Evolutionary conservation across 2,888 invertebrate species (phyloP).

Genomic region (Digitonthophagus gazella): DNA sequence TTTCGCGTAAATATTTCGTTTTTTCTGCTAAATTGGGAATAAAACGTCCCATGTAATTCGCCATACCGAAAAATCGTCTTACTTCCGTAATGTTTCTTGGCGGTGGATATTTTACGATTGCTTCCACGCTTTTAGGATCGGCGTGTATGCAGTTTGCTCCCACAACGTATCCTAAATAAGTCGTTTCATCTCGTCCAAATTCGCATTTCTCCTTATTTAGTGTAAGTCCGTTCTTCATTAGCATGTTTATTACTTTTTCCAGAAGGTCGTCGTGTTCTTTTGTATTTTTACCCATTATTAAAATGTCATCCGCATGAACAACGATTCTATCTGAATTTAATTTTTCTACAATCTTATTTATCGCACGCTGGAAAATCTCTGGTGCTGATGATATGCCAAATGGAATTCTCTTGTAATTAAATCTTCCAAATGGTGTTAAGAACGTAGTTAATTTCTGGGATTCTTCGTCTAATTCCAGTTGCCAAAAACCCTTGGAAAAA

Average conservation of each 20-base stretch:
- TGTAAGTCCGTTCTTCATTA: slow-evolving; percentile 3
- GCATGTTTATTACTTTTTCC: not conserved
- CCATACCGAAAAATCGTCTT: slow-evolving; percentile 7
- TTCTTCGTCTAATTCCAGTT: slow-evolving; percentile 27
- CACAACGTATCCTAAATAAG: not conserved
- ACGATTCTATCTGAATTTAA: not conserved
- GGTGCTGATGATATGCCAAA: slow-evolving; percentile 30
- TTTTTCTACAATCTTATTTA: not conserved
- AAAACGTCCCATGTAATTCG: slow-evolving; percentile 9
- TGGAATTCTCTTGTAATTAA: slow-evolving; percentile 25
- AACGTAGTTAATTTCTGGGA: slow-evolving; percentile 28
- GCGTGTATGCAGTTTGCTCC: not conserved
- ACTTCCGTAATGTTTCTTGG: slow-evolving; percentile 4
- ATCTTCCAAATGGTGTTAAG: slow-evolving; percentile 31
- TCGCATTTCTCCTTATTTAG: slow-evolving; percentile 5
- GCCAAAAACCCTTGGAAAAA: slow-evolving; percentile 35
- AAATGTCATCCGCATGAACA: slow-evolving; percentile 4
- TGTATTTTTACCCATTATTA: not conserved
- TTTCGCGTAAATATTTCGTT: slow-evolving; percentile 7
- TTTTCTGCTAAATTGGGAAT: slow-evolving; percentile 16
- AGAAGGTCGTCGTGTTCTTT: slow-evolving; percentile 5
- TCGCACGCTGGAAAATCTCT: slow-evolving; percentile 24
- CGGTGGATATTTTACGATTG: not conserved
- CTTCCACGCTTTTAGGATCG: slow-evolving; percentile 3
- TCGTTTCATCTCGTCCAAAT: not conserved